Evolutionary conservation across 2,888 invertebrate species (phyloP).

Genomic region (Pterostichus madidus): DNA sequence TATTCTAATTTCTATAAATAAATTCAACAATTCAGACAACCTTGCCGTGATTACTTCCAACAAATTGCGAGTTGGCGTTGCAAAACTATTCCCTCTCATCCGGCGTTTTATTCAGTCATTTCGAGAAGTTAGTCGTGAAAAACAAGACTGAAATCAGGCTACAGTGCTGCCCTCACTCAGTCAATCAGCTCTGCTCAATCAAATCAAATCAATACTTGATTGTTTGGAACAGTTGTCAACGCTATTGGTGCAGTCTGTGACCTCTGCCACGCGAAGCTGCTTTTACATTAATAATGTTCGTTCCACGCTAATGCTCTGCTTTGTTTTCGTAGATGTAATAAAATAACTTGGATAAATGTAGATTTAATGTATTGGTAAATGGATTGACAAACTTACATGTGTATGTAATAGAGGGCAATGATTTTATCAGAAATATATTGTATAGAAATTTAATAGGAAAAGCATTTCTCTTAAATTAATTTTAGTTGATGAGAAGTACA

Average conservation of each 20-base stretch:
- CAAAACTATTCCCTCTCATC: constrained; percentile 20
- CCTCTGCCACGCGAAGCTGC: not conserved
- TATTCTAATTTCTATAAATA: constrained; percentile 30
- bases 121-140: not conserved
- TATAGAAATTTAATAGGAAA: constrained; percentile 25
- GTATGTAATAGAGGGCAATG: constrained; percentile 5
- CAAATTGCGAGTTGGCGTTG: constrained; percentile 10
- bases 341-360: constrained; percentile 23
- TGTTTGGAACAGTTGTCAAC: constrained; percentile 37
- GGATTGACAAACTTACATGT: constrained; percentile 28
- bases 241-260: constrained; percentile 26
- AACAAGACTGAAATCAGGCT: constrained; percentile 8
- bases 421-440: constrained; percentile 19
- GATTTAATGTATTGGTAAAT: constrained; percentile 22
- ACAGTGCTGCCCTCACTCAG: constrained; percentile 16
- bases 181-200: constrained; percentile 21
- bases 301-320: constrained; percentile 32
- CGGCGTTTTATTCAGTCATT: not conserved
- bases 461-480: constrained; percentile 27
- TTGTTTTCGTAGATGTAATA: constrained; percentile 47
- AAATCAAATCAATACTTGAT: constrained; percentile 47
- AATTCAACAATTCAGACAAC: constrained; percentile 39
- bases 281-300: constrained; percentile 48
- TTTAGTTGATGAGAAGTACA: constrained; percentile 2
- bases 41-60: constrained; percentile 11